phyloP scores from a whole-genome alignment of 2,888 invertebrate species.

The Theretra japonica region DNA sequence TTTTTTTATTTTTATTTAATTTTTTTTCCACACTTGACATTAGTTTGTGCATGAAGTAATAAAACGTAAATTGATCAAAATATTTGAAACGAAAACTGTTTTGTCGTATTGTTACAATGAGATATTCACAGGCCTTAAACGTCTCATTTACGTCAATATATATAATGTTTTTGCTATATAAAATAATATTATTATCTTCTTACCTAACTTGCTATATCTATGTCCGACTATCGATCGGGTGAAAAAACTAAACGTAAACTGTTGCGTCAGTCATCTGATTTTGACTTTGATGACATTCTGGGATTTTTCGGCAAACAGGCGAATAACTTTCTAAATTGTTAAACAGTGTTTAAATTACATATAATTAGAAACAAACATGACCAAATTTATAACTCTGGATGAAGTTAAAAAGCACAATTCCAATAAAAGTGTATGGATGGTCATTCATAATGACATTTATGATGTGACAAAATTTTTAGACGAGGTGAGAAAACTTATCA shows the following conservation, averaged over 20 bases:
- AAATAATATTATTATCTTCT: background rate
- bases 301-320: slow-evolving; percentile 2
- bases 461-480: slow-evolving; percentile 91
- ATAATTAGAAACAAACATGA: slow-evolving; percentile 47
- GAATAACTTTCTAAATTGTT: slow-evolving; percentile 9
- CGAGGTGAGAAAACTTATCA: slow-evolving; percentile 84
- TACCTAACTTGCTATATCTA: no score
- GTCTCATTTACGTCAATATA: background rate
- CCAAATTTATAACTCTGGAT: slow-evolving; percentile 75
- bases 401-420: slow-evolving; percentile 88
- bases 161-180: background rate
- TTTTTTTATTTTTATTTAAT: background rate
- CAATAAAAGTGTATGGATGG: slow-evolving; percentile 84
- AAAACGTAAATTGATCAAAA: background rate
- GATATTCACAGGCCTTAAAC: no score
- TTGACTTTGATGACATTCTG: slow-evolving; percentile 26
- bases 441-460: slow-evolving; percentile 92
- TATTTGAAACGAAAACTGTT: no score
- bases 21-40: background rate
- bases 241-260: slow-evolving; percentile 18
- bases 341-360: slow-evolving; percentile 5
- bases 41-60: background rate
- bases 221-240: background rate
- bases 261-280: slow-evolving; percentile 23
- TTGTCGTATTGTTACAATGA: no score